A percentile compares a stretch with the other conserved stretches of the same genome.
Evolutionary conservation across 2,113 vertebrate genomes (phyloP).

Genomic region (Campylomormyrus tamandua): DNA sequence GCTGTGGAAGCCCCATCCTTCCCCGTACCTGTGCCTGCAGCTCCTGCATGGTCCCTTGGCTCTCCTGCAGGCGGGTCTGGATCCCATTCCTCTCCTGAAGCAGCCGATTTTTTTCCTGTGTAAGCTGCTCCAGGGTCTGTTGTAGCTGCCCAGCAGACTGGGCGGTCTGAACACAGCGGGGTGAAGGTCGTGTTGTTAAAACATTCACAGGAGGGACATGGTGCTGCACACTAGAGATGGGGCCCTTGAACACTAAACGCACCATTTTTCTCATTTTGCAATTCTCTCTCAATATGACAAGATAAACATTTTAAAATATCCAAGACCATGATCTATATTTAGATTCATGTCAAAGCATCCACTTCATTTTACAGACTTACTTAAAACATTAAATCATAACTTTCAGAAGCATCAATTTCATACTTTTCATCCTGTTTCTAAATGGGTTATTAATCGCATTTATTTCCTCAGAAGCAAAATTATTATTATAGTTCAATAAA

Average conservation of each 20-base stretch:
- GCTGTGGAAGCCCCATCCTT: not conserved
- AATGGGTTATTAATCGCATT: not conserved
- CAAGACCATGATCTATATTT: not conserved
- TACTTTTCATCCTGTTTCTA: conserved; percentile 2
- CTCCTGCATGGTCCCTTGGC: conserved; percentile 64
- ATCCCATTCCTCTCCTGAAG: conserved; percentile 68
- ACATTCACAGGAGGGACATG: not conserved
- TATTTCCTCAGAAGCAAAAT: not conserved
- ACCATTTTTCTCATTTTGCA: not conserved
- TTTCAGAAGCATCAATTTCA: not conserved
- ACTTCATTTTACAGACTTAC: not conserved
- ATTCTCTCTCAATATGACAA: not conserved
- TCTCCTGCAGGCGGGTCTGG: conserved; percentile 62
- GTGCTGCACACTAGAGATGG: not conserved
- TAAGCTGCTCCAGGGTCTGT: conserved; percentile 71
- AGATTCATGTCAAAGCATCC: not conserved
- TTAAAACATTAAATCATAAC: not conserved
- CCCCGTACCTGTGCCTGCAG: conserved; percentile 69
- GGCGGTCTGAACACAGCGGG: conserved; percentile 53
- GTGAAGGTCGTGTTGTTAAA: conserved; percentile 3
- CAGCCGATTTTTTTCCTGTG: conserved; percentile 64
- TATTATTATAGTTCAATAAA: not conserved
- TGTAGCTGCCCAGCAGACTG: conserved; percentile 66
- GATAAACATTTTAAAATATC: not conserved
- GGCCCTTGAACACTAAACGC: not conserved